Percentiles rank a stretch among this genome's conserved stretches.
Evolutionary conservation across 2,113 vertebrate species (phyloP).

Genomic region (Nycticryphes semicollaris): DNA sequence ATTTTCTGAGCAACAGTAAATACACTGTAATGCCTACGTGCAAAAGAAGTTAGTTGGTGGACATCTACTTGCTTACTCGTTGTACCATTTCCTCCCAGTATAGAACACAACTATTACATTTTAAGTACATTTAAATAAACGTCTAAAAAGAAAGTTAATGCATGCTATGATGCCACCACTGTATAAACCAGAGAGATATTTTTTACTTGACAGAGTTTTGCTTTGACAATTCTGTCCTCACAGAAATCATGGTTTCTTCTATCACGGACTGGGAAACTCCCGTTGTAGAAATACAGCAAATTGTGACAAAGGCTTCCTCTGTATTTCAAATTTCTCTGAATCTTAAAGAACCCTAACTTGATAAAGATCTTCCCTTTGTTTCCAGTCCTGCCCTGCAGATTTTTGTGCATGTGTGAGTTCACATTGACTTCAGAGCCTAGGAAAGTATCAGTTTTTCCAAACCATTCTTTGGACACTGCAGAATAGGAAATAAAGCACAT

Average conservation of each 20-base stretch:
- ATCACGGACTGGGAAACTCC: neutral
- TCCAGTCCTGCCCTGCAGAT: neutral
- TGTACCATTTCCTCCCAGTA: neutral
- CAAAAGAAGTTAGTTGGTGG: neutral
- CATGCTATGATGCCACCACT: neutral
- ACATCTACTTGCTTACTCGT: neutral
- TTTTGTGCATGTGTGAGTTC: neutral
- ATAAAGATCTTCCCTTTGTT: neutral
- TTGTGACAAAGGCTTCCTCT: neutral
- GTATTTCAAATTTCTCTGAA: neutral
- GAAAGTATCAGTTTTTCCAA: neutral
- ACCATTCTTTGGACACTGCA: neutral
- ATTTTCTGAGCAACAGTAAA: neutral
- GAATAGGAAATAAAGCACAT: neutral
- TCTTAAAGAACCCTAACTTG: neutral
- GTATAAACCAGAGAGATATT: neutral
- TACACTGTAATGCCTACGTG: neutral
- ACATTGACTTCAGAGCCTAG: neutral
- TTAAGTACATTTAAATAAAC: neutral
- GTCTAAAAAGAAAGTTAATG: neutral
- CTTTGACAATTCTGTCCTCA: neutral
- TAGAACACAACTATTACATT: neutral
- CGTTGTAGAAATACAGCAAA: neutral
- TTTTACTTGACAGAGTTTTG: neutral
- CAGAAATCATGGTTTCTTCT: neutral